Evolutionary conservation across 2,113 vertebrate genomes (phyloP).

Genomic region (Entosphenus tridentatus): DNA sequence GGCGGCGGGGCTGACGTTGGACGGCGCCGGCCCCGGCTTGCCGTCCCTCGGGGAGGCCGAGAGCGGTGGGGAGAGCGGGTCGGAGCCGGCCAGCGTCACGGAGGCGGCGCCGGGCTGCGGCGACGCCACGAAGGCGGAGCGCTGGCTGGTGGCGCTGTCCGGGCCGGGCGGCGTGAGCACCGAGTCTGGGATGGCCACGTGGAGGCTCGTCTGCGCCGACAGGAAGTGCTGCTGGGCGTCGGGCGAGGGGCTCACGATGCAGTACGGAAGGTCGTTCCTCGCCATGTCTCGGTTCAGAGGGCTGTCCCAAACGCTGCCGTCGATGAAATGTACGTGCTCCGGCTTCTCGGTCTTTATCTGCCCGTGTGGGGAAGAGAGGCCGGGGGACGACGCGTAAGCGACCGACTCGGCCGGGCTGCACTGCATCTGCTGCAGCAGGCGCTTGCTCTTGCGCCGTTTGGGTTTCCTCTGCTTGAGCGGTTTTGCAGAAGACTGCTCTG

Average conservation of each 20-base stretch:
- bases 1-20: slow-evolving; percentile 57
- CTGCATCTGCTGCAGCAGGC: no score
- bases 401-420: no score
- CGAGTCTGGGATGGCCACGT: slow-evolving; percentile 79
- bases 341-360: no score
- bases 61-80: slow-evolving; percentile 79
- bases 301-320: slow-evolving; percentile 99
- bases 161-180: slow-evolving; percentile 81
- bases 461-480: no score
- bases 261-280: slow-evolving; percentile 86
- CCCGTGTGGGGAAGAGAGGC: no score
- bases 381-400: no score
- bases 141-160: slow-evolving; percentile 49
- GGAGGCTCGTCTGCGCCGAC: slow-evolving; percentile 31
- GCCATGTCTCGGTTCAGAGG: slow-evolving; percentile 95
- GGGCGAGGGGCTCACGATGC: slow-evolving; percentile 66
- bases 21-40: slow-evolving; percentile 38
- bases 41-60: slow-evolving; percentile 91
- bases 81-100: slow-evolving; percentile 34
- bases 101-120: slow-evolving; percentile 34
- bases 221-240: slow-evolving; percentile 60
- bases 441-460: no score
- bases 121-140: slow-evolving; percentile 49
- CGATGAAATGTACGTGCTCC: slow-evolving; percentile 21
- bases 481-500: no score